Base-by-base conservation (phyloP, 2,888 invertebrate species). In the Pteria penguin region DNA sequence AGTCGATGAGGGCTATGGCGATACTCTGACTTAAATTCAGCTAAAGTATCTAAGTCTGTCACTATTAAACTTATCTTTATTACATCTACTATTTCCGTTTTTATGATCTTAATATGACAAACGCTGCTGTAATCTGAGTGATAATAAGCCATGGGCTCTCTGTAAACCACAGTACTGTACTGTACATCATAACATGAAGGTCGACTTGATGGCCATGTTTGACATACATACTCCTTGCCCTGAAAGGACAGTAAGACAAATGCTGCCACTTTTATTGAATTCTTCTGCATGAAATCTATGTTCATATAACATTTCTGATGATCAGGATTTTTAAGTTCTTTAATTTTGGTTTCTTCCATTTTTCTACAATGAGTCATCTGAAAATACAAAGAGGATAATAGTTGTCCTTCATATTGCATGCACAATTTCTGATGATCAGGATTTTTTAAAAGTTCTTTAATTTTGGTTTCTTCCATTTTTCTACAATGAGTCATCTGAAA, bases 261-360 rank as follows among this genome's bases (percentile, higher is more conserved):
- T 1, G 73, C 65, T 26, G 82, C 83, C 22, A 82, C 55, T 31
- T 54, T 68, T 29, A 69, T 63, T 14, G 73, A 67, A 31, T 82
- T 62, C 8, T 29, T 60, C 14, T 18, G 55, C 45, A 86, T 76
- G 5, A 78, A 29, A 18, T 69, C 76, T 3, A 75, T 36, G 4
- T 75, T 75, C 26, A 84, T 71, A 26, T 72, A 70, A 62, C 86
- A 86, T 65, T 79, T 86, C 79, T 86, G 86, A 24, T 52, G 14
- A 54, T 29, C 54, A 36, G 33, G n/a, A 14, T 61, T 52, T 68
- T 55, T 32, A 33, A 32, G 24, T 32, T 68, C 24, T 57, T 68
- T 27, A 68, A 31, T 11, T 4, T 22, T 4, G 11, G n/a, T 24
- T 32, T 57, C 3, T 45, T 45, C 11, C n/a, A n/a, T n/a, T n/a